phyloP scores from a whole-genome alignment of 2,888 invertebrate species.

The Lapara coniferarum region DNA sequence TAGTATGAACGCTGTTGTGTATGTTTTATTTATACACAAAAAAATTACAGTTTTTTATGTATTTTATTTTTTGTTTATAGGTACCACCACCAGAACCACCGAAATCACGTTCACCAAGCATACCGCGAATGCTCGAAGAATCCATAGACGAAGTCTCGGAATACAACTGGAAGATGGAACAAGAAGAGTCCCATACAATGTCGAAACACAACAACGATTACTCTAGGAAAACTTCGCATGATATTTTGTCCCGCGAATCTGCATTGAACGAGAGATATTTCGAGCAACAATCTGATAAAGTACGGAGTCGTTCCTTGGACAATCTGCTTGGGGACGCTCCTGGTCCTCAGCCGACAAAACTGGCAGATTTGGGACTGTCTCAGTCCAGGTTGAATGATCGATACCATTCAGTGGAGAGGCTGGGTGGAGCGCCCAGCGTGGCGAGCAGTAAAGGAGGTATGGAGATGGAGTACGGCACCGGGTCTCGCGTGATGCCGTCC shows the following conservation, averaged over 20 bases:
- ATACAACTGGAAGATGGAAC: slow-evolving; percentile 77
- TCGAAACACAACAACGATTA: slow-evolving; percentile 56
- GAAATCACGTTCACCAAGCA: slow-evolving; percentile 76
- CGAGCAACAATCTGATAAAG: slow-evolving; percentile 88
- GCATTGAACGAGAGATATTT: slow-evolving; percentile 95
- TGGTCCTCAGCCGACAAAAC: slow-evolving; percentile 83
- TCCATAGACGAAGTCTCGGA: slow-evolving; percentile 74
- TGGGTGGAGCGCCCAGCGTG: slow-evolving; percentile 85
- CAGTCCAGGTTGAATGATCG: slow-evolving; percentile 94
- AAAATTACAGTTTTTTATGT: background rate
- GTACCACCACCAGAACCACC: slow-evolving; percentile 89
- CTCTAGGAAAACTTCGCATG: slow-evolving; percentile 88
- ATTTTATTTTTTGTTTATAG: slow-evolving; percentile 44
- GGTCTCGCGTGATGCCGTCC: slow-evolving; percentile 82
- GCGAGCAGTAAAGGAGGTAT: slow-evolving; percentile 83
- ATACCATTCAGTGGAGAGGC: slow-evolving; percentile 92
- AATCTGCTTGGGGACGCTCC: slow-evolving; percentile 90
- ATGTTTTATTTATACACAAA: too few relatives aligned
- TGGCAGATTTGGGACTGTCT: slow-evolving; percentile 91
- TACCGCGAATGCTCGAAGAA: slow-evolving; percentile 74
- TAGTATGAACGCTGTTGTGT: too few relatives aligned
- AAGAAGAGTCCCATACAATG: slow-evolving; percentile 51
- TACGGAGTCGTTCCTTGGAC: slow-evolving; percentile 90
- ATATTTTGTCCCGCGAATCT: slow-evolving; percentile 90
- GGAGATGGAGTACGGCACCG: slow-evolving; percentile 88